Evolutionary conservation across 2,113 vertebrate species (phyloP), one percentile per base, ranked within the genome.

Genomic region (Nettapus auritus): DNA sequence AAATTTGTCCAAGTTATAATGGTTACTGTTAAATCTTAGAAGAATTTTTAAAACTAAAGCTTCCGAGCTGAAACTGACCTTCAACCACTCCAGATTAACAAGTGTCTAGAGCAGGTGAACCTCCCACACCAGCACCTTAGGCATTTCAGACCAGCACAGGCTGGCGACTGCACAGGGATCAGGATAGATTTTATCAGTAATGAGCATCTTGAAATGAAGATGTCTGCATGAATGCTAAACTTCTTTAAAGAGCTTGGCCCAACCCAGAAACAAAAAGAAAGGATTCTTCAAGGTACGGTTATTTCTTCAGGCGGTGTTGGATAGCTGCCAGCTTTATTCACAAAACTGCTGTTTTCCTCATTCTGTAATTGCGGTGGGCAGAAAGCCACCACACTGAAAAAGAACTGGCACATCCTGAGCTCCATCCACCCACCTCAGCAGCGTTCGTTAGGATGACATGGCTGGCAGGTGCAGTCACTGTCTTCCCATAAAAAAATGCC

Each of bases 261-360:
- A 64, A 36, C 74, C 57, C 82, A 76, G 74, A 31, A 67, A 67
- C 68, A 64, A 50, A 74, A 83, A 93, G 53, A 73, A 89, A 87
- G 57, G 74, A 50, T 76, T 92, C 94, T 94, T 77, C 34, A n/a
- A 89, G 93, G 89, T 91, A 94, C 83, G 53, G 93, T 95, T 94
- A 81, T 96, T 95, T 95, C 95, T 94, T 29, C 57, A 4, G 96
- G 95, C 89, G 66, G 67, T 89, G 26, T 13, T 95, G 93, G 89
- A 42, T 26, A 53, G 81, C 71, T 53, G 94, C 95, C 95, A 94
- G 89, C 55, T 94, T 89, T 91, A 82, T 64, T 82, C 93, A 94
- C 91, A 89, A 56, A 94, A 91, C 91, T 95, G 86, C 84, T 73
- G 38, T 55, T 91, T 96, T 91, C 91, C 55, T 96, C 50, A 68